Base-by-base conservation (phyloP, 2,888 invertebrate genomes). In the Zaprionus bogoriensis region DNA sequence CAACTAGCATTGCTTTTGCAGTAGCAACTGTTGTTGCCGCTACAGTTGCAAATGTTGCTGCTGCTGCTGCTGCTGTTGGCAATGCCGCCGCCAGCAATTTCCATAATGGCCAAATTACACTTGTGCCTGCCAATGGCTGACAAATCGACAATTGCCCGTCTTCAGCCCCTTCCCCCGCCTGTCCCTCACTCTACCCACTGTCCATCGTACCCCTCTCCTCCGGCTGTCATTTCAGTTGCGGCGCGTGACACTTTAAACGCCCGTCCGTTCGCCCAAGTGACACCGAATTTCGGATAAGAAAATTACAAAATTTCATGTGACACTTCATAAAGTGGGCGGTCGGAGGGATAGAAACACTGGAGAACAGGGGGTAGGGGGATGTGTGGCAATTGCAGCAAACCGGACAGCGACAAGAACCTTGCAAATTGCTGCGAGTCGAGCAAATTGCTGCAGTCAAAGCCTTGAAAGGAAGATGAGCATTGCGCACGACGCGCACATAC, bases 221-320 rank as follows among this genome's bases (percentile, higher is more conserved):
- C 27, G 27, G 9, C 23, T 23, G 6, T 27, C 9, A 6, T 27
- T 6, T 30, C 41, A 41, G 36, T 23, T n/a, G 48, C 36, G 38
- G 25, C 65, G 46, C 57, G 55, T 66, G 80, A 80, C 80, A 80
- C 67, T 59, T 71, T 87, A 84, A 80, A 81, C 85, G 87, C 36
- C 38, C 32, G 62, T 59, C 84, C 53, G 47, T 39, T 58, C 46
- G 46, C 27, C 50, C 52, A 25, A 51, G 36, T 60, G 66, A 62
- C 70, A 72, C 59, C 14, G 54, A 54, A 58, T 55, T 55, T 47
- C 23, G 68, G 87, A 86, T 87, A 61, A 58, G 87, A 87, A 83
- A 87, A 83, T 83, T 87, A 73, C 88, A 66, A 85, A 83, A 83
- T 87, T 79, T 87, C 87, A 71, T 73, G 81, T 83, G 83, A 87